Evolutionary conservation across 2,113 vertebrate genomes (phyloP).

Genomic region (Melospiza georgiana): DNA sequence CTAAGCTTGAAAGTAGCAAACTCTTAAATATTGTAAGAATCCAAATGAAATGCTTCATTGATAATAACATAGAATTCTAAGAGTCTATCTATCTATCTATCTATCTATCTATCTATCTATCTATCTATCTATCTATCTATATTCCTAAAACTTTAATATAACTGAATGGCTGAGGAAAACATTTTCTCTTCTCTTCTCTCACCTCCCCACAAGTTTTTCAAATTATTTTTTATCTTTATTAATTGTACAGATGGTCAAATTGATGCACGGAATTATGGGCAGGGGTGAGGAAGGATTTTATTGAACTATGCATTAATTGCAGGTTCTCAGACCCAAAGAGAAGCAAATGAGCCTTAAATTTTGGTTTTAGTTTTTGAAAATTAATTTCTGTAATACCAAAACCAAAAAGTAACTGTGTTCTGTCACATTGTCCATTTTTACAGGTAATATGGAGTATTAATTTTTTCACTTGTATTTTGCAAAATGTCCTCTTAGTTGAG

Average conservation of each 20-base stretch:
- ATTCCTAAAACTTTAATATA: neutral
- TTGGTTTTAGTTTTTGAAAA: neutral
- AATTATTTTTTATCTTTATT: neutral
- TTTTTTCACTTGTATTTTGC: neutral
- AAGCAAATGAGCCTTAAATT: neutral
- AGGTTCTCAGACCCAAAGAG: neutral
- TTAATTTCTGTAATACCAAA: neutral
- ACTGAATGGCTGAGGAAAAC: neutral
- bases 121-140: too few relatives aligned
- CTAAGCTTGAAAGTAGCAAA: neutral
- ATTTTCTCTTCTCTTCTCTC: fast-evolving
- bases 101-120: too few relatives aligned
- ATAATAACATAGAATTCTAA: neutral
- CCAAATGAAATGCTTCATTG: neutral
- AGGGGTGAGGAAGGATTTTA: neutral
- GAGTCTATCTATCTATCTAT: too few relatives aligned
- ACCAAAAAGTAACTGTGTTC: neutral
- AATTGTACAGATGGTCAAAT: neutral
- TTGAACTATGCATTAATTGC: neutral
- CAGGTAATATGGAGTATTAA: neutral
- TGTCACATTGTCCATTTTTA: neutral
- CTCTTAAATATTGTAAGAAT: neutral
- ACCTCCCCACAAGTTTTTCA: neutral
- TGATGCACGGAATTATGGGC: neutral
- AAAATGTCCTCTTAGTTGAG: neutral